phyloP scores from a whole-genome alignment of 2,113 vertebrate genomes.

The Herpetotheres cachinnans region DNA sequence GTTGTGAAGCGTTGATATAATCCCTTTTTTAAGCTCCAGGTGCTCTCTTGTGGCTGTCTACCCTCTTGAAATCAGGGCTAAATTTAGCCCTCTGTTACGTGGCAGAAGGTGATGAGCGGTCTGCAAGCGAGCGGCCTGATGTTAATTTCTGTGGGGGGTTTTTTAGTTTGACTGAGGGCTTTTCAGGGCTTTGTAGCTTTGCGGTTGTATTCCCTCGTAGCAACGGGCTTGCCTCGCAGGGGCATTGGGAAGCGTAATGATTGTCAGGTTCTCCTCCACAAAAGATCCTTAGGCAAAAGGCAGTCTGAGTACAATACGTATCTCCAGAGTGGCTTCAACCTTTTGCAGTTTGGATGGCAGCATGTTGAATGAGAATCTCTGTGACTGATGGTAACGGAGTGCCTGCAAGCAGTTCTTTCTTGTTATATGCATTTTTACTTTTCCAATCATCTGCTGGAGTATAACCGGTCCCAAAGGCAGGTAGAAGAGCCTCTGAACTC shows the following conservation, averaged over 20 bases:
- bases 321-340: neutral
- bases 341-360: neutral
- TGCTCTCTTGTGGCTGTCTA: neutral
- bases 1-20: neutral
- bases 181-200: neutral
- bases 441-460: neutral
- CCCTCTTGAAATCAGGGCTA: neutral
- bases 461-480: neutral
- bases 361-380: neutral
- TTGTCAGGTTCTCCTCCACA: neutral
- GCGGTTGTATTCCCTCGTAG: neutral
- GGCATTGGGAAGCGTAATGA: neutral
- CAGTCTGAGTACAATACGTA: neutral
- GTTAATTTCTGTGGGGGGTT: neutral
- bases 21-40: neutral
- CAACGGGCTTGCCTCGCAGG: neutral
- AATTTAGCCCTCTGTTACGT: neutral
- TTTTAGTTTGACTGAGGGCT: neutral
- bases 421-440: neutral
- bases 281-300: neutral
- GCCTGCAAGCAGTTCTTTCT: neutral
- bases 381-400: neutral
- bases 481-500: neutral
- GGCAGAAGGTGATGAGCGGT: fast-evolving
- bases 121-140: neutral